These are phyloP conservation scores for Helarctos malayanus DNA, from an alignment of 2,797 vertebrate species.

Conservation along the genomic window DNA sequence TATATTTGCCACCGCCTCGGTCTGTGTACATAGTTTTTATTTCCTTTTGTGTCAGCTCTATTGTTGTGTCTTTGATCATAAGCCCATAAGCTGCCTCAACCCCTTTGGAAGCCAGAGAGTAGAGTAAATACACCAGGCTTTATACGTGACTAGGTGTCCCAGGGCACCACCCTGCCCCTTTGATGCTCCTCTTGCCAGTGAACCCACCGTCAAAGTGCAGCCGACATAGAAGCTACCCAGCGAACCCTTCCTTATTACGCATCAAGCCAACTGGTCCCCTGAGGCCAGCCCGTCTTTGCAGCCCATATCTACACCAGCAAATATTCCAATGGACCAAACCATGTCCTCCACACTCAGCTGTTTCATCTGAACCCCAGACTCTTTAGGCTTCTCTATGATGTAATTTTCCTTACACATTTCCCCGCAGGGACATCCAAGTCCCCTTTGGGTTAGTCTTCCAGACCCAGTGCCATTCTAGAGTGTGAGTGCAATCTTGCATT, in stretches of 20 bases:
- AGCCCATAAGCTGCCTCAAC: not conserved
- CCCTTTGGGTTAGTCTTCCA: not conserved
- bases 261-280: not conserved
- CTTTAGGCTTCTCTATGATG: not conserved
- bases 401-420: not conserved
- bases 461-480: not conserved
- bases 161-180: not conserved
- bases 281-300: not conserved
- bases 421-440: not conserved
- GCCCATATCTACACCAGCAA: not conserved
- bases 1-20: not conserved
- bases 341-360: not conserved
- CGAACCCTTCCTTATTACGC: not conserved
- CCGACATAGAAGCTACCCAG: not conserved
- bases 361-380: not conserved
- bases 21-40: not conserved
- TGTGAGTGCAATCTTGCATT: not conserved
- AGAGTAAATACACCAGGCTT: not conserved
- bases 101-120: constrained; percentile 19
- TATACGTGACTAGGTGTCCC: not conserved
- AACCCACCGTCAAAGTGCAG: not conserved
- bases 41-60: constrained; percentile 72
- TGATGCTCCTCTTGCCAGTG: not conserved
- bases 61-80: constrained; percentile 26
- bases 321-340: not conserved